These are phyloP conservation scores for Eufriesea mexicana DNA, from an alignment of 1,140 invertebrate genomes.

Conservation along the genomic window DNA sequence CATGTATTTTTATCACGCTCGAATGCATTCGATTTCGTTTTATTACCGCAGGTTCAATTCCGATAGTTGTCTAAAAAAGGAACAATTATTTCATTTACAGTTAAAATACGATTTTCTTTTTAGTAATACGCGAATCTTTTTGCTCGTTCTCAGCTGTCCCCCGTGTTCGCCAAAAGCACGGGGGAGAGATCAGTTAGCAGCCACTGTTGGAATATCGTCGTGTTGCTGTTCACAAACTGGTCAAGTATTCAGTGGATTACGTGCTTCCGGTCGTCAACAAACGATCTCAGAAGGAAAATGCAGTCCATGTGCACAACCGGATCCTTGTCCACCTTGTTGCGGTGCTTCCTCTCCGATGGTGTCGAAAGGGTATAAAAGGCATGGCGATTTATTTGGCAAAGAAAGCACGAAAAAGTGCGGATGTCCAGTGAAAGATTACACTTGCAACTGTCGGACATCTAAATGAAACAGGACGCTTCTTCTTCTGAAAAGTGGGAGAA, in stretches of 20 bases:
- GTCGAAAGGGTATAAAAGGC: background rate
- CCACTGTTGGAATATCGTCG: background rate
- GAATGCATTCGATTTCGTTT: background rate
- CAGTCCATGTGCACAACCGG: background rate
- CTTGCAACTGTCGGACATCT: conserved; percentile 29
- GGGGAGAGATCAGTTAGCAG: background rate
- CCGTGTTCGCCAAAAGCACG: background rate
- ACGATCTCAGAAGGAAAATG: background rate
- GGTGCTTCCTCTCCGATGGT: background rate
- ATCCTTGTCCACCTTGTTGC: conserved; percentile 19
- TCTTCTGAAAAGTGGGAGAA: background rate
- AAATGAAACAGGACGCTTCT: background rate
- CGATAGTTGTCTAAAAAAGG: background rate
- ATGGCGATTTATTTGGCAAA: background rate
- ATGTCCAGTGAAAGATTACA: conserved; percentile 56
- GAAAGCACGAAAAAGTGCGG: conserved; percentile 62
- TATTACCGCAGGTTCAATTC: too few species aligned
- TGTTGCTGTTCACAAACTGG: background rate
- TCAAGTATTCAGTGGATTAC: background rate
- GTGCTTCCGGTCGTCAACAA: background rate
- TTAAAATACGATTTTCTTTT: background rate
- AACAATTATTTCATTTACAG: background rate
- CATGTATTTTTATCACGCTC: background rate
- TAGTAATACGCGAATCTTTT: background rate
- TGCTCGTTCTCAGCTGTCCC: background rate